phyloP scores from a whole-genome alignment of 2,113 vertebrate genomes.

The Apodemus sylvaticus region DNA sequence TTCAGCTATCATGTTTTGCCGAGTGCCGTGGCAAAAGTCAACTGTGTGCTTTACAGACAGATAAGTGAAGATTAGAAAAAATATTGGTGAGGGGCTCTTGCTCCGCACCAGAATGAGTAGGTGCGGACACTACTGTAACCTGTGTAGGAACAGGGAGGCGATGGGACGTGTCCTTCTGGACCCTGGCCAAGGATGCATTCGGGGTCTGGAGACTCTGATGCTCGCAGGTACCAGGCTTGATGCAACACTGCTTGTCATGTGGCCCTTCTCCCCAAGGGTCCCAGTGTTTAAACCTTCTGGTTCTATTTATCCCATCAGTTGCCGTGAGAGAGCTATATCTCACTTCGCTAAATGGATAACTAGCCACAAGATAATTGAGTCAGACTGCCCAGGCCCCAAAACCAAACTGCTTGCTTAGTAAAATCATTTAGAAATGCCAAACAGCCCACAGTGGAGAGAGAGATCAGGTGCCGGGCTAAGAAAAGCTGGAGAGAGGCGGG shows the following conservation, averaged over 20 bases:
- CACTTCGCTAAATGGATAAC: neutral
- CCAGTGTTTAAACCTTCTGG: fast-evolving
- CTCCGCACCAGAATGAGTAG: neutral
- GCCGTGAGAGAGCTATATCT: neutral
- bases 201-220: neutral
- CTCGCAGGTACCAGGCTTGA: neutral
- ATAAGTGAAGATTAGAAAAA: conserved; percentile 36
- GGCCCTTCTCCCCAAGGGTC: neutral
- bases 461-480: fast-evolving
- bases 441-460: neutral
- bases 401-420: neutral
- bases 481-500: fast-evolving
- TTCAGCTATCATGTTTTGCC: neutral
- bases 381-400: neutral
- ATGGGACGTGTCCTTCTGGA: neutral
- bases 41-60: conserved; percentile 53
- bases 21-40: neutral
- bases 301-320: neutral
- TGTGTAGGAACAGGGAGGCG: neutral
- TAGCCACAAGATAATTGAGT: fast-evolving
- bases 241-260: neutral
- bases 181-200: no score
- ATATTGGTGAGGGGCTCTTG: neutral
- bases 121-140: neutral
- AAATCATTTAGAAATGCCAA: neutral